Evolutionary conservation across 2,888 invertebrate species (phyloP), one percentile per base, ranked within the genome.

Genomic region (Acrobasis consociella): DNA sequence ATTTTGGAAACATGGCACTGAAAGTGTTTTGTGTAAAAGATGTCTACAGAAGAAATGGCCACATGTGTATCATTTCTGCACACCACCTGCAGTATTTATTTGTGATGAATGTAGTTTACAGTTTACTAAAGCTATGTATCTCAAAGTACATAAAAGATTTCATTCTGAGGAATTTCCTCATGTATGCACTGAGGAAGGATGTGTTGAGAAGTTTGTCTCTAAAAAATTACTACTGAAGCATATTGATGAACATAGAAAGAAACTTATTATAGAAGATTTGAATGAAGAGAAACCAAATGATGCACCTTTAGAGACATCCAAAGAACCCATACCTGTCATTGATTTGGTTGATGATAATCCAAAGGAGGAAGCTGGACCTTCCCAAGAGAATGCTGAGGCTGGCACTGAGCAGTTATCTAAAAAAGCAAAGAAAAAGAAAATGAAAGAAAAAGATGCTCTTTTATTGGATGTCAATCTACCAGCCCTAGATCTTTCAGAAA

Each of bases 1-100:
- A 63, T 97, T 97, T 82, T 97, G 97, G 97, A 98, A 97, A 84
- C 97, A 98, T 83, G 97, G 97, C 22, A 97, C 97, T 2, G 97
- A 97, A 79, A 97, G 97, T 86, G 95, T 96, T 2, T 86, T 95
- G 46, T 97, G 97, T 80, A 97, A 97, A 82, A 95, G 94, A 76
- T 97, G 97, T 82, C 85, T 97, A 60, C 97, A 97, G 77, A 97
- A 97, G 79, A 97, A 97, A 75, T 97, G 97, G 97, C 97, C 97
- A 0, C 97, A 97, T 84, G 96, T 97, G 8, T 97, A 97, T 88
- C 97, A 97, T 81, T 97, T 97, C 77, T 97, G 97, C 81, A 94
- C 96, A 69, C 97, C 97, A 50, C 97, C 97, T 3, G 87, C 94
- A 10, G 93, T 94, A 62, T 97, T 97, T 82, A 88, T 93, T 1